Percentiles rank a stretch among this genome's conserved stretches.
Conservation (phyloP, 2,797 vertebrate species). For the Tinamus major region DNA sequence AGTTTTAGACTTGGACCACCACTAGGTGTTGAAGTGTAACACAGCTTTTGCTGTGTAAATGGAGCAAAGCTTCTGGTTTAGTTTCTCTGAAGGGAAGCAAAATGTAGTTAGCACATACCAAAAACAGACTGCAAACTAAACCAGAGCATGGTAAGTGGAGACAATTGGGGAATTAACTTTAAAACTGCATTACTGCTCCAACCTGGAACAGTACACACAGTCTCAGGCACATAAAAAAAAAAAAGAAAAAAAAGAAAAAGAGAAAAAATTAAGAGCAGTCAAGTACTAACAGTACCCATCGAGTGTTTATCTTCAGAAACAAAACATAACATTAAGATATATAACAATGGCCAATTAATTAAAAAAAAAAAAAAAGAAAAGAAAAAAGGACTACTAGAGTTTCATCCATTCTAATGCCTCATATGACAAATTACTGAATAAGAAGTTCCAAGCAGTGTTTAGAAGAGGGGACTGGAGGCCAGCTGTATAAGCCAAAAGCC, state of each 20-base stretch:
- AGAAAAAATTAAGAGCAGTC: conserved; percentile 22
- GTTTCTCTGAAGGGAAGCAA: conserved; percentile 14
- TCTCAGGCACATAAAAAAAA: conserved; percentile 31
- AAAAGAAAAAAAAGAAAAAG: conserved; percentile 33
- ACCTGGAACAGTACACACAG: background rate
- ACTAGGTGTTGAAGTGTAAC: background rate
- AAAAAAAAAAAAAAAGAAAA: background rate
- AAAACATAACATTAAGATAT: background rate
- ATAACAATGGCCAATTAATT: background rate
- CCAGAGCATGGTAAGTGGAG: background rate
- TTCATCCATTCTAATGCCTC: background rate
- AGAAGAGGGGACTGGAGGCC: background rate
- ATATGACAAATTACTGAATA: conserved; percentile 19
- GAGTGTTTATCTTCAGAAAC: conserved; percentile 24
- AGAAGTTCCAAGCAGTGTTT: background rate
- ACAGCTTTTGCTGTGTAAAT: background rate
- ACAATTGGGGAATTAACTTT: conserved; percentile 28
- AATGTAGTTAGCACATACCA: conserved; percentile 7
- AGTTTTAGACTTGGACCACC: background rate
- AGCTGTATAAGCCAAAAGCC: conserved; percentile 53
- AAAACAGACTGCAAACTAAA: conserved; percentile 36
- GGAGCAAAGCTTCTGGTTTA: background rate
- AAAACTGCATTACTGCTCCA: conserved; percentile 22
- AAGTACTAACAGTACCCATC: background rate
- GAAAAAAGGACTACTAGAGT: background rate